Evolutionary conservation across 2,888 invertebrate species (phyloP).

Genomic region (Hipparchia sbordonii): DNA sequence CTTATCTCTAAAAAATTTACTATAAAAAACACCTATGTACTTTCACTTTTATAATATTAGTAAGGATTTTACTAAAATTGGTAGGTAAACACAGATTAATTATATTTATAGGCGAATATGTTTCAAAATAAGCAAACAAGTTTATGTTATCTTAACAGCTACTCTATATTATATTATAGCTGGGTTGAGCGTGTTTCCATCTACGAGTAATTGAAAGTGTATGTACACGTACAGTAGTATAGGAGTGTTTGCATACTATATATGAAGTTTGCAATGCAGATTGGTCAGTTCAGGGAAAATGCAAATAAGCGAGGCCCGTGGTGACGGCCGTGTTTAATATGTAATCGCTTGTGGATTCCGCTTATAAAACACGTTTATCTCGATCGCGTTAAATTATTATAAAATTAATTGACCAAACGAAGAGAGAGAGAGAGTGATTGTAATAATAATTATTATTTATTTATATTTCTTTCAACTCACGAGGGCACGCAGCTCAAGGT

Average conservation of each 20-base stretch:
- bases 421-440: too few relatives aligned
- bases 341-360: constrained; percentile 39
- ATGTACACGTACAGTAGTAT: constrained; percentile 20
- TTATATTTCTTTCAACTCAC: too few relatives aligned
- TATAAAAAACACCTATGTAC: too few relatives aligned
- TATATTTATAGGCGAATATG: background rate
- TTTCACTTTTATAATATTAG: too few relatives aligned
- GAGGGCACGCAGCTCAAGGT: too few relatives aligned
- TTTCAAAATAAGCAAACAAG: background rate
- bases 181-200: constrained; percentile 1
- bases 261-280: constrained; percentile 73
- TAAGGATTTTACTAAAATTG: too few relatives aligned
- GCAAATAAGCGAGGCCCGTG: constrained; percentile 58
- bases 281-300: constrained; percentile 73
- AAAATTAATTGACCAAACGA: too few relatives aligned
- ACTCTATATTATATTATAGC: background rate
- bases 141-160: background rate
- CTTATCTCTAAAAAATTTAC: too few relatives aligned
- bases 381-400: background rate
- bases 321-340: constrained; percentile 29
- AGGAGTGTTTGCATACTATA: constrained; percentile 59
- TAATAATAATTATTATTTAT: too few relatives aligned
- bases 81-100: too few relatives aligned
- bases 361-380: constrained; percentile 47
- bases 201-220: constrained; percentile 10